Conservation (phyloP, 2,888 invertebrate genomes). For the Pasiphila rectangulata region DNA sequence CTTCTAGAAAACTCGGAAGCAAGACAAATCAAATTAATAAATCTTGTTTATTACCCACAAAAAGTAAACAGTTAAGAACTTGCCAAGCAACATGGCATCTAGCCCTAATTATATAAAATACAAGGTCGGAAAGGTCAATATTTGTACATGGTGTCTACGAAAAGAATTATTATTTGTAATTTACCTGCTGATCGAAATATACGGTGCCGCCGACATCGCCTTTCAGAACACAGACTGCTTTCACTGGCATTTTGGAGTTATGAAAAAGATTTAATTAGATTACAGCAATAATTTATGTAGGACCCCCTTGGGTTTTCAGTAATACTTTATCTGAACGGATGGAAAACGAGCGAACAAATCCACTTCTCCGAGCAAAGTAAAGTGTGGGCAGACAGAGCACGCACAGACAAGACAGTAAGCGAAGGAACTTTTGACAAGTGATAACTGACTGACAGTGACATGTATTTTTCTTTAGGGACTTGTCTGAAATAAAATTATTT, state of each 20-base stretch:
- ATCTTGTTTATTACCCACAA: no score
- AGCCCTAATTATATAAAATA: not conserved
- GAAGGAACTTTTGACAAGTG: no score
- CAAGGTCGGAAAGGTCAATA: conserved; percentile 5
- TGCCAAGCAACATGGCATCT: not conserved
- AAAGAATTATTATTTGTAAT: not conserved
- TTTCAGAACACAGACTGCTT: conserved; percentile 93
- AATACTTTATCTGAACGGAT: not conserved
- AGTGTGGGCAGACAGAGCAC: no score
- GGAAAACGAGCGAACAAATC: not conserved
- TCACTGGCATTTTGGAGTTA: conserved; percentile 77
- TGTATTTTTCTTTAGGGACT: no score
- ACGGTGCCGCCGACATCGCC: conserved; percentile 93
- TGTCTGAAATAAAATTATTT: no score
- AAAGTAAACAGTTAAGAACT: not conserved
- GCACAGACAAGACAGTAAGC: no score
- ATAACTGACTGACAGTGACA: no score
- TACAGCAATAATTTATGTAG: not conserved
- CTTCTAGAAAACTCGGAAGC: conserved; percentile 14
- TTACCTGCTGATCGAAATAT: conserved; percentile 88
- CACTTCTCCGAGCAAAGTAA: no score
- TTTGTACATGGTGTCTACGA: not conserved
- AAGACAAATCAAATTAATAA: no score
- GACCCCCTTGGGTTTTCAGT: not conserved
- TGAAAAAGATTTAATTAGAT: not conserved